Conservation (phyloP, 2,797 vertebrate species). For the Falco novaeseelandiae region DNA sequence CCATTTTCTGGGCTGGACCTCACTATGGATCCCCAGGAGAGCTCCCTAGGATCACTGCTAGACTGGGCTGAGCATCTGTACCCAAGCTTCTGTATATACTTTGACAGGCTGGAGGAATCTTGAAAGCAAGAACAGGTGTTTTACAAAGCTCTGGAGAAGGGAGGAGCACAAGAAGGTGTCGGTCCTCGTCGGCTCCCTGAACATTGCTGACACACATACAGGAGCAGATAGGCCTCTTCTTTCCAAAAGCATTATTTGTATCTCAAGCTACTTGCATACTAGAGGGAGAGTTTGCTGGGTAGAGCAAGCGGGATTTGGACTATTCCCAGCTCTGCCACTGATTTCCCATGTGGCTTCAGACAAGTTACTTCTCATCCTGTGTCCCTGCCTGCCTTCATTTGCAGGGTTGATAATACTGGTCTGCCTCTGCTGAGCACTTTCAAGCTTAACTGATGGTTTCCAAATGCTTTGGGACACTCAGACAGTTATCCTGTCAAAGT, state of each 20-base stretch:
- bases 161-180: neutral
- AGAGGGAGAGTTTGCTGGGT: neutral
- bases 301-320: neutral
- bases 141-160: neutral
- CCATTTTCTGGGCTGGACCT: neutral
- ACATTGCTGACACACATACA: neutral
- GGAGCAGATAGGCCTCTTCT: neutral
- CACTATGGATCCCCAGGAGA: fast-evolving
- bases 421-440: neutral
- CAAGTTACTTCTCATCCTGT: neutral
- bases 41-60: neutral
- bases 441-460: neutral
- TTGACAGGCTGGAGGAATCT: neutral
- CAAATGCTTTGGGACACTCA: neutral
- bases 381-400: neutral
- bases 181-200: neutral
- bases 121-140: neutral
- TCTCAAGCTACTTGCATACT: neutral
- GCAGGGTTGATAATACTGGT: neutral
- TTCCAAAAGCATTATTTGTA: neutral
- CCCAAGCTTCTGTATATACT: neutral
- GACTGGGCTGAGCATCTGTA: too few species aligned
- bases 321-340: neutral
- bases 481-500: neutral
- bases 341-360: neutral